A percentile compares a stretch with the other conserved stretches of the same genome.
phyloP scores from a whole-genome alignment of 2,113 vertebrate species.

The Etheostoma spectabile region DNA sequence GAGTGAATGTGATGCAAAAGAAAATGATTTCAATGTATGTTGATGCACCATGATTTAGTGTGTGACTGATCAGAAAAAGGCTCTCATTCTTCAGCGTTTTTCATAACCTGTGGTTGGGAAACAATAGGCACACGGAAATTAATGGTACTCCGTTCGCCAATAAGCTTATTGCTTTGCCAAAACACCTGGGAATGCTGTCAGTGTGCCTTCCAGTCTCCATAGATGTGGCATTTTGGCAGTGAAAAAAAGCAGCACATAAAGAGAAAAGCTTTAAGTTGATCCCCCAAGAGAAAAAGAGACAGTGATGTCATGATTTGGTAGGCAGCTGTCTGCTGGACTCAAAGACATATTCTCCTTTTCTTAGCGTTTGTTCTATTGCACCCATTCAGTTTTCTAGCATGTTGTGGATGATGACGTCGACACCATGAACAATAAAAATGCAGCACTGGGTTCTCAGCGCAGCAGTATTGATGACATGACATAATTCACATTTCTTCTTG shows the following conservation, averaged over 20 bases:
- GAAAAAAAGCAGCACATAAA: conserved; percentile 11
- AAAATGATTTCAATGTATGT: conserved; percentile 16
- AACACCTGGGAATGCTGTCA: conserved; percentile 50
- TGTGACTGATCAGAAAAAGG: conserved; percentile 29
- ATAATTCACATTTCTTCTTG: not conserved
- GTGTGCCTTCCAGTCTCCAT: conserved; percentile 22
- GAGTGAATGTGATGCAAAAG: conserved; percentile 28
- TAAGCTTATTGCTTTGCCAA: conserved; percentile 33
- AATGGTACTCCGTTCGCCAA: not conserved
- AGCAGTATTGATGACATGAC: not conserved
- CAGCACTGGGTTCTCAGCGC: not conserved
- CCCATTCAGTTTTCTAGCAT: not conserved
- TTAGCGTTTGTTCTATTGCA: conserved; percentile 10
- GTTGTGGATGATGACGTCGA: not conserved
- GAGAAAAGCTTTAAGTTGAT: conserved; percentile 40
- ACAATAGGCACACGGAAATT: conserved; percentile 16
- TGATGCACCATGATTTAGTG: not conserved
- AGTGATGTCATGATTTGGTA: conserved; percentile 35
- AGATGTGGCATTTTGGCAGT: conserved; percentile 14
- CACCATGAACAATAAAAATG: conserved; percentile 17
- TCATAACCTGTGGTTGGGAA: conserved; percentile 28
- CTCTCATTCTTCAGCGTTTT: not conserved
- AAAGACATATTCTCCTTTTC: not conserved
- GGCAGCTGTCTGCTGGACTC: conserved; percentile 31
- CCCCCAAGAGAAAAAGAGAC: conserved; percentile 27